Conservation (phyloP, 2,888 invertebrate species). For the Rhyacophila evoluta region DNA sequence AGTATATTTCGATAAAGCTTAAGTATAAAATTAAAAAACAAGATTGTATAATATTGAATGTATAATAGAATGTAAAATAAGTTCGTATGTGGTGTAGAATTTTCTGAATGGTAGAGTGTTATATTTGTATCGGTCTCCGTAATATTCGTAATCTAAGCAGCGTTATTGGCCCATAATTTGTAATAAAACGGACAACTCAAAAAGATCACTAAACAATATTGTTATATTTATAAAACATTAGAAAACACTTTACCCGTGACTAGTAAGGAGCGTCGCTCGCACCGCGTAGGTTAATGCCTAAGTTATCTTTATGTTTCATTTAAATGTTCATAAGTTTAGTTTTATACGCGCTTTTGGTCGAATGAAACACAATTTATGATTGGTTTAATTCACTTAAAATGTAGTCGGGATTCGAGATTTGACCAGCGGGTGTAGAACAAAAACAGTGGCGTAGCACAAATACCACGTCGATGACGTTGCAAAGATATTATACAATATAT, state of each 20-base stretch:
- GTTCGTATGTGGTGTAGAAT: too few species aligned
- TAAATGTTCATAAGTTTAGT: constrained; percentile 52
- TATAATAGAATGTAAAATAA: too few species aligned
- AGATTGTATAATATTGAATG: too few species aligned
- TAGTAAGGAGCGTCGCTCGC: not conserved
- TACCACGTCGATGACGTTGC: too few species aligned
- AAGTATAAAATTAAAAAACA: too few species aligned
- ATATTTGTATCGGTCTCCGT: not conserved
- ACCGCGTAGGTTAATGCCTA: constrained; percentile 31
- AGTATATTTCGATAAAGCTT: too few species aligned
- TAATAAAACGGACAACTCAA: constrained; percentile 42
- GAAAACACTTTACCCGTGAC: constrained; percentile 41
- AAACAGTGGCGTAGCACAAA: not conserved
- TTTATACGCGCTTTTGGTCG: constrained; percentile 51
- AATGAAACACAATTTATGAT: constrained; percentile 52
- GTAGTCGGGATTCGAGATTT: constrained; percentile 4
- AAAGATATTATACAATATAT: too few species aligned
- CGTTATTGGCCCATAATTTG: constrained; percentile 41
- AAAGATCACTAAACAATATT: constrained; percentile 16
- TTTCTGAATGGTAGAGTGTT: not conserved
- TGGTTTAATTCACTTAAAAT: constrained; percentile 49
- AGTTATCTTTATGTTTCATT: constrained; percentile 51
- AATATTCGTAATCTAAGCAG: constrained; percentile 27
- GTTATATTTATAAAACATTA: constrained; percentile 44
- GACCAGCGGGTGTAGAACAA: not conserved